Conservation (phyloP, 2,113 vertebrate species). For the Anhinga anhinga region DNA sequence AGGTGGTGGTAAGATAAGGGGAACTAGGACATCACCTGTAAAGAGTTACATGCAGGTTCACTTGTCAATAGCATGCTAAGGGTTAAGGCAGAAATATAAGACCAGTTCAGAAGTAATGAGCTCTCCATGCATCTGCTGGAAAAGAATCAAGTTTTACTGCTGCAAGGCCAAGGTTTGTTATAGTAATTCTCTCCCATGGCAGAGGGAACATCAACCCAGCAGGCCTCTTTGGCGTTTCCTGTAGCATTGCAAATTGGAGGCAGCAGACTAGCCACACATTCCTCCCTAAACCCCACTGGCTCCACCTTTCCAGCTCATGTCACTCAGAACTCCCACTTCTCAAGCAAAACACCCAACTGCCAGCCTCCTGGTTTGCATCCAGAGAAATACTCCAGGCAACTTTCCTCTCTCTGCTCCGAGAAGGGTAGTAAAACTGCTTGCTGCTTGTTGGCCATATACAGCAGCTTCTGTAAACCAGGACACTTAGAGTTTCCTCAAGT, state of each 20-base stretch:
- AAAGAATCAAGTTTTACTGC: not conserved
- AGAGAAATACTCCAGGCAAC: not conserved
- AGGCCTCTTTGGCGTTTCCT: not conserved
- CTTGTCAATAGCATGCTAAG: not conserved
- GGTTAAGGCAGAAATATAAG: not conserved
- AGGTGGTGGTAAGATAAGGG: not conserved
- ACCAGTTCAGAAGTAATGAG: not conserved
- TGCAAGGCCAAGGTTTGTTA: conserved; percentile 28
- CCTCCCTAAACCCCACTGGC: not conserved
- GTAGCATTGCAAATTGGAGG: not conserved
- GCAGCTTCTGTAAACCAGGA: not conserved
- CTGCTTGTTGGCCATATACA: not conserved
- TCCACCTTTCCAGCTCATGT: not conserved
- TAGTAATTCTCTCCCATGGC: conserved; percentile 30
- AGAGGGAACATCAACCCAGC: not conserved
- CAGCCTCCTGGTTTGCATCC: not conserved
- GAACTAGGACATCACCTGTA: not conserved
- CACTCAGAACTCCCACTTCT: not conserved
- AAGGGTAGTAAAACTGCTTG: not conserved
- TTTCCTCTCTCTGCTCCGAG: not conserved
- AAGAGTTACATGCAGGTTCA: not conserved
- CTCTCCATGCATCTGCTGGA: conserved; percentile 36
- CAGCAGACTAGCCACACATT: not conserved
- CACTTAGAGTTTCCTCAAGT: not conserved
- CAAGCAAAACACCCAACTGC: not conserved